A percentile compares a stretch with the other conserved stretches of the same genome.
These are phyloP conservation scores for Heliconius ismenius DNA, from an alignment of 2,888 invertebrate genomes.

Conservation along the genomic window DNA sequence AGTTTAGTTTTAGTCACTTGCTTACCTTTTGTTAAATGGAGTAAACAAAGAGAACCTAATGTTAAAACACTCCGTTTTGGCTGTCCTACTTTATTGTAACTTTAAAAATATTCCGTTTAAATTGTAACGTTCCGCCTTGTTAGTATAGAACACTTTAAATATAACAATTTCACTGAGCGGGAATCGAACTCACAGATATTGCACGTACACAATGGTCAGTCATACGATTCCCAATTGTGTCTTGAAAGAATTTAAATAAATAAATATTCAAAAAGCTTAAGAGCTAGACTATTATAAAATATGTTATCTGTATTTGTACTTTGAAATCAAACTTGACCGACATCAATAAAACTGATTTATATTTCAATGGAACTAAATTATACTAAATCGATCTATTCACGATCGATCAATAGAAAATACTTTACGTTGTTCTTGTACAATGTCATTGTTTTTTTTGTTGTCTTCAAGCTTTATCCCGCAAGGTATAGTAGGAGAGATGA, in stretches of 20 bases:
- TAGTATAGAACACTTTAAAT: no score
- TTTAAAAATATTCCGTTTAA: no score
- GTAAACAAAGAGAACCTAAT: background rate
- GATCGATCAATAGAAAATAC: background rate
- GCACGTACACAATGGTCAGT: no score
- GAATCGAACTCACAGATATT: no score
- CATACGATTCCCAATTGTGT: no score
- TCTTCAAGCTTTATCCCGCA: background rate
- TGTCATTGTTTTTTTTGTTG: background rate
- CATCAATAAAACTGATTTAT: slow-evolving; percentile 15
- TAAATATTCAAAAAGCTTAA: no score
- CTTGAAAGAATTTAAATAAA: no score
- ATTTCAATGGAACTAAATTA: slow-evolving; percentile 10
- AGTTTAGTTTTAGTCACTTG: no score
- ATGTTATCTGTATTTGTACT: background rate
- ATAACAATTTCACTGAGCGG: no score
- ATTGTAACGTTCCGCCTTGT: no score
- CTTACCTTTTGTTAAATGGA: background rate
- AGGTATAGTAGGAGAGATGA: no score
- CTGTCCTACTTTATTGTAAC: background rate
- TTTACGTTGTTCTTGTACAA: background rate
- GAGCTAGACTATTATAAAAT: background rate
- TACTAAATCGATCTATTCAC: slow-evolving; percentile 5
- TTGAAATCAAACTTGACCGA: slow-evolving; percentile 14
- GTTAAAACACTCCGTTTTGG: background rate